Evolutionary conservation across 2,888 invertebrate species (phyloP), one percentile per base, ranked within the genome.

Genomic region (Eudasyphora cyanicolor): DNA sequence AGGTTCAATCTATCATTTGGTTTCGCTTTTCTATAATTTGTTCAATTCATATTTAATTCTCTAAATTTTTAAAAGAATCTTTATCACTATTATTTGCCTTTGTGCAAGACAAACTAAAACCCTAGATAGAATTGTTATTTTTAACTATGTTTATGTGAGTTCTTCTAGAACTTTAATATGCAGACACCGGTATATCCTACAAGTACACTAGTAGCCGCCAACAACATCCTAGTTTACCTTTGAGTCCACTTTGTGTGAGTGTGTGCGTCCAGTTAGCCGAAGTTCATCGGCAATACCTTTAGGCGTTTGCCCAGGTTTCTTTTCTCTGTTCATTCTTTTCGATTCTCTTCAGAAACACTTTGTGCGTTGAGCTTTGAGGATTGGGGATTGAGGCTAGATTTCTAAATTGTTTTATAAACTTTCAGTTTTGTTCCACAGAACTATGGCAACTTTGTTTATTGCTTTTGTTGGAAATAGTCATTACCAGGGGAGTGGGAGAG

Each of bases 381-480:
- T 10, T 24, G 10, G 17, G 64, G 45, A 69, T 69, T 69, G 4
- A 69, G 42, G 42, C 45, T 38, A 69, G 14, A 69, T 69, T 42
- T 42, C 14, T 69, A 69, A 69, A 69, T 69, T 69, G 67, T 69
- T 69, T 69, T 69, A 69, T 69, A 38, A 24, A 67, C 19, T 64
- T 38, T 64, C 17, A 7, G 35, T 35, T 35, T 35, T 35, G 14
- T 45, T 45, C 45, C n/a, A 14, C 3, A 14, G 45, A n/a, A n/a
- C 8, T 24, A 8, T 12, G 21, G 6, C 49, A 54, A 24, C 54
- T 21, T 24, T 19, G 19, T 54, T 54, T 21, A 19, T 54, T 7
- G 54, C 54, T 24, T 19, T 10, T 19, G 54, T 14, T 45, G 17
- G 19, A 51, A 19, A 8, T 51, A 51, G 19, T 5, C 17, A 51